phyloP scores from a whole-genome alignment of 2,888 invertebrate species.

The Caenorhabditis panamensis region DNA sequence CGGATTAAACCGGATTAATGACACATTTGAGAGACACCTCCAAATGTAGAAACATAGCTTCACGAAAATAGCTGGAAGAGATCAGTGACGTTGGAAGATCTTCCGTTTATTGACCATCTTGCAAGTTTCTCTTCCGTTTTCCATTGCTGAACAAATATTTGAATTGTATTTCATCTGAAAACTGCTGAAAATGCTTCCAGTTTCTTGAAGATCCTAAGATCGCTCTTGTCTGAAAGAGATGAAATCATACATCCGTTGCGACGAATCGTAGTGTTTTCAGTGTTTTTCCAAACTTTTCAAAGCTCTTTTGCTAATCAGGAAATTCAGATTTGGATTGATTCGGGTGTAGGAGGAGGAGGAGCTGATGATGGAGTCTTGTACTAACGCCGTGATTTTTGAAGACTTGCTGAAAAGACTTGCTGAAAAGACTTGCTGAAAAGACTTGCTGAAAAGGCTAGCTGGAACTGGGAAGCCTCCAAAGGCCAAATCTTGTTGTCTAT shows the following conservation, averaged over 20 bases:
- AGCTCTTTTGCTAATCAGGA: background rate
- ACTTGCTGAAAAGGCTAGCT: too few species aligned
- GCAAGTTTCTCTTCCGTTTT: constrained; percentile 29
- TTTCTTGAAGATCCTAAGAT: too few species aligned
- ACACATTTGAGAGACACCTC: constrained; percentile 21
- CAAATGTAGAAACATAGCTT: constrained; percentile 40
- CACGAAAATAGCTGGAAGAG: constrained; percentile 27
- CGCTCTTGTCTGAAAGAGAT: background rate
- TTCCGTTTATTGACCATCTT: constrained; percentile 14
- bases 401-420: too few species aligned
- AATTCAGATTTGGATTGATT: background rate
- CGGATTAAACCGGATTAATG: constrained; percentile 48
- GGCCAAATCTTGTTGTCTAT: too few species aligned
- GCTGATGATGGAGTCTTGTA: too few species aligned
- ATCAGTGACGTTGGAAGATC: constrained; percentile 29
- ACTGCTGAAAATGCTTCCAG: too few species aligned
- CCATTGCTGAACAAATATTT: constrained; percentile 33
- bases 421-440: too few species aligned
- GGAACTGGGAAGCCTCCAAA: too few species aligned
- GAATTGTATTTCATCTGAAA: constrained; percentile 20
- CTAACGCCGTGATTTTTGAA: too few species aligned
- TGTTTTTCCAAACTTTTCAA: constrained; percentile 2
- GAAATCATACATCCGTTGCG: constrained; percentile 36
- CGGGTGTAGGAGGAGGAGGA: background rate
- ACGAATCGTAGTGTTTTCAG: background rate